These are phyloP conservation scores for Himalopsyche japonica DNA, from an alignment of 2,888 invertebrate species.

Conservation along the genomic window DNA sequence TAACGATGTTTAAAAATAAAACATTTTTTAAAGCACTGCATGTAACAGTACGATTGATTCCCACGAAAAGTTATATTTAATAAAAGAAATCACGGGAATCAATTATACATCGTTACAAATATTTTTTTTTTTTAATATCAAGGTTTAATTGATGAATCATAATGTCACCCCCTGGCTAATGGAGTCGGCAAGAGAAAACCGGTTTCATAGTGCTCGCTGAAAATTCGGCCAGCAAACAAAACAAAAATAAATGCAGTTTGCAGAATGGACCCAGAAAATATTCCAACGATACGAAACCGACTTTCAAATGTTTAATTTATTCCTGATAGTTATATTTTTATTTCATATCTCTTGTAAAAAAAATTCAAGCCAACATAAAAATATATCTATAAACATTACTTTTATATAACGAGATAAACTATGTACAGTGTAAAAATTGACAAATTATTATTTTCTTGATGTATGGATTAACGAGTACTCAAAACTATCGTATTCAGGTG, in stretches of 20 bases:
- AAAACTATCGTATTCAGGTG: not conserved
- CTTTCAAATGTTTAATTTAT: not conserved
- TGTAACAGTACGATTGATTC: too few relatives aligned
- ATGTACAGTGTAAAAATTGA: too few relatives aligned
- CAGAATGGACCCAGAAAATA: not conserved
- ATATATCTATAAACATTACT: too few relatives aligned
- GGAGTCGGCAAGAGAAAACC: not conserved
- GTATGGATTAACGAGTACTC: not conserved
- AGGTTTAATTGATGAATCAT: not conserved
- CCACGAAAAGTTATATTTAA: too few relatives aligned
- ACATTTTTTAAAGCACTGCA: too few relatives aligned
- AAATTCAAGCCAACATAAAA: not conserved
- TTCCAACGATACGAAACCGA: not conserved
- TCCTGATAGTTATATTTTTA: not conserved
- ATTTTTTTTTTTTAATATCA: too few relatives aligned
- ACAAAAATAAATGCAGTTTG: not conserved
- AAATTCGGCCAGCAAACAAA: not conserved
- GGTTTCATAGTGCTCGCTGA: not conserved
- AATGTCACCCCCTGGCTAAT: not conserved
- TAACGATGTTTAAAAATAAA: too few relatives aligned
- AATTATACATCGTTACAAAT: too few relatives aligned
- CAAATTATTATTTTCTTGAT: not conserved
- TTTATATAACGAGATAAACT: too few relatives aligned
- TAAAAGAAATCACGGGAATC: too few relatives aligned
- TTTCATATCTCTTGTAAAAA: not conserved